A percentile compares a stretch with the other conserved stretches of the same genome.
These are phyloP conservation scores for Antheraea mylitta DNA, from an alignment of 1,140 invertebrate genomes.

Conservation along the genomic window DNA sequence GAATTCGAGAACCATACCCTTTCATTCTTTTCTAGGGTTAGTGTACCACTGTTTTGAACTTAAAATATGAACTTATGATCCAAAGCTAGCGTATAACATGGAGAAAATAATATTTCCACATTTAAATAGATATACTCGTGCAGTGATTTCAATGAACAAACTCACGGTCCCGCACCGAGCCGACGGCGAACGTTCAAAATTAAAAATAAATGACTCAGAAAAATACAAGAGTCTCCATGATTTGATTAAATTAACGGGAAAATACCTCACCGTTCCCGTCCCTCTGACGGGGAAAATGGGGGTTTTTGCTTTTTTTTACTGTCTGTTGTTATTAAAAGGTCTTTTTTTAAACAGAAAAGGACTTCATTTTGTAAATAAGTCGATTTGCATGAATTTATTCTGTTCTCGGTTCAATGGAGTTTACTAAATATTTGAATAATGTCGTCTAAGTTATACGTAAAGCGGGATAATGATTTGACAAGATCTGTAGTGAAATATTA, in stretches of 20 bases:
- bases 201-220: constrained; percentile 74
- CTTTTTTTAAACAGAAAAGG: constrained; percentile 47
- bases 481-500: background rate
- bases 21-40: too few relatives aligned
- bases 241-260: constrained; percentile 75
- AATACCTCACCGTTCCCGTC: constrained; percentile 46
- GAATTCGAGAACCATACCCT: too few relatives aligned
- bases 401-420: constrained; percentile 34
- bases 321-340: constrained; percentile 58
- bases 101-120: background rate
- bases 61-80: too few relatives aligned
- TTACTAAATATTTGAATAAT: constrained; percentile 49
- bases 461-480: constrained; percentile 1
- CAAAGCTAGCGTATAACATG: background rate
- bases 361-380: constrained; percentile 61
- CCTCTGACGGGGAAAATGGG: constrained; percentile 24
- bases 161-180: background rate
- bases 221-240: constrained; percentile 59
- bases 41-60: too few relatives aligned
- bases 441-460: constrained; percentile 5
- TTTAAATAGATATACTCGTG: background rate
- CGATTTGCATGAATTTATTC: constrained; percentile 65
- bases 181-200: constrained; percentile 41
- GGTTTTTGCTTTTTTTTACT: constrained; percentile 29
- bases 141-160: background rate